Conservation (phyloP, 2,888 invertebrate genomes). For the Smittia sp. region DNA sequence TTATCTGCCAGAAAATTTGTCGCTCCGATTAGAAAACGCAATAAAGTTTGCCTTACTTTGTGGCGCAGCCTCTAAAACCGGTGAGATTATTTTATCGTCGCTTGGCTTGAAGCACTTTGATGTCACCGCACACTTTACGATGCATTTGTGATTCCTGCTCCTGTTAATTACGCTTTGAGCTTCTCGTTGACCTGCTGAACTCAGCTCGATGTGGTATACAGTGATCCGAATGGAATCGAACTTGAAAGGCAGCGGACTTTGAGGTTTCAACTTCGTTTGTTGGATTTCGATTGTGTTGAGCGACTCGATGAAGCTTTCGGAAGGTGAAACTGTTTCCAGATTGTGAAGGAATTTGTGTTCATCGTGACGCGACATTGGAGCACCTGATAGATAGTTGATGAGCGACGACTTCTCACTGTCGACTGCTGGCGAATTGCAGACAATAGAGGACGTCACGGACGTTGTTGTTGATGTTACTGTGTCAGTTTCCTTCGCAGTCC, state of each 20-base stretch:
- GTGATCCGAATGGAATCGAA: constrained; percentile 9
- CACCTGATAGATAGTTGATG: constrained; percentile 43
- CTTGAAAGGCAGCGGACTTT: no score
- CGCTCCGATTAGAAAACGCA: background rate
- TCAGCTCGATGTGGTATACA: background rate
- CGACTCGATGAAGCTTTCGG: constrained; percentile 14
- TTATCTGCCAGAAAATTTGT: constrained; percentile 39
- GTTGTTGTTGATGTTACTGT: background rate
- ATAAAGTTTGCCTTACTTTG: constrained; percentile 24
- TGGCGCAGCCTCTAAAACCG: background rate
- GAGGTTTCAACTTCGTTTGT: no score
- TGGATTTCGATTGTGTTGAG: background rate
- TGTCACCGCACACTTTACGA: constrained; percentile 27
- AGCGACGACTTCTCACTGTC: constrained; percentile 42
- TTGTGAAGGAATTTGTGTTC: background rate
- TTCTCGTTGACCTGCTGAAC: background rate
- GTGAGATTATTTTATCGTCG: background rate
- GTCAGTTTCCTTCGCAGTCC: no score
- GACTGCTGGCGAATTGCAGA: no score
- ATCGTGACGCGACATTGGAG: background rate
- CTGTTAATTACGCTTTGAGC: background rate
- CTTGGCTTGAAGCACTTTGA: background rate
- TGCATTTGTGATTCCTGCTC: background rate
- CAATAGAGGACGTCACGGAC: no score
- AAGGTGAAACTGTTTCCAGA: background rate